Conservation (phyloP, 2,888 invertebrate species). For the Megaustenia siamemsis region DNA sequence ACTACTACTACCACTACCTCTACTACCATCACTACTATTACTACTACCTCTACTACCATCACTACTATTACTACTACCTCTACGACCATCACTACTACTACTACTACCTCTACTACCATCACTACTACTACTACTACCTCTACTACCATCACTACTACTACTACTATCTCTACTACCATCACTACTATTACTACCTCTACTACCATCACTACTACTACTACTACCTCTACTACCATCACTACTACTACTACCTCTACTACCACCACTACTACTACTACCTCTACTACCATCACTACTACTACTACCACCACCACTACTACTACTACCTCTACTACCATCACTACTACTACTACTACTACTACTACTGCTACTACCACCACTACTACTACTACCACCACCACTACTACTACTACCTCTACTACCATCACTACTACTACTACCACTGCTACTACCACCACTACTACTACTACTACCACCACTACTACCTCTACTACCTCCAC, state of each 20-base stretch:
- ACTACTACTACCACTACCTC: constrained; percentile 1
- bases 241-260: constrained; percentile 30
- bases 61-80: not conserved
- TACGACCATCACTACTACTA: constrained; percentile 32
- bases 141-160: constrained; percentile 34
- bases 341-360: constrained; percentile 49
- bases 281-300: constrained; percentile 30
- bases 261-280: constrained; percentile 29
- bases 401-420: not conserved
- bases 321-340: constrained; percentile 46
- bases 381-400: constrained; percentile 34
- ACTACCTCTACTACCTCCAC: too few relatives aligned
- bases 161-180: too few relatives aligned
- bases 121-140: constrained; percentile 39
- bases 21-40: not conserved
- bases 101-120: constrained; percentile 29
- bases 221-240: constrained; percentile 6
- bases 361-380: constrained; percentile 44
- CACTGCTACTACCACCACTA: not conserved
- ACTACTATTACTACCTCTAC: too few relatives aligned
- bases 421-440: not conserved
- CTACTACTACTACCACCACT: constrained; percentile 22
- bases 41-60: constrained; percentile 7
- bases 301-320: constrained; percentile 40
- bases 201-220: constrained; percentile 1